A percentile compares a stretch with the other conserved stretches of the same genome.
Conservation (phyloP, 2,888 invertebrate species). For the Strigamia transsilvanica region DNA sequence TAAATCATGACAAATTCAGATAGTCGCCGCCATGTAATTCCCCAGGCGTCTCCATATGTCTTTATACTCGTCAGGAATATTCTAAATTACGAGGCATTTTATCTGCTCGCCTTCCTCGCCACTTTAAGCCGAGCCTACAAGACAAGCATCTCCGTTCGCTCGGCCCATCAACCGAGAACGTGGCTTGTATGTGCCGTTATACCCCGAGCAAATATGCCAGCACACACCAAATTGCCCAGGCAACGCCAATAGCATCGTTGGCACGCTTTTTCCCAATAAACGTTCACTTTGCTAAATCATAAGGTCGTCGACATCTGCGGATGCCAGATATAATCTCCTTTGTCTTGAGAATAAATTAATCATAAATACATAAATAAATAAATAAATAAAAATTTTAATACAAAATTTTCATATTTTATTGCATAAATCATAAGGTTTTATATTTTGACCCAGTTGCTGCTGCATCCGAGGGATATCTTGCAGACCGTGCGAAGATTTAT, state of each 20-base stretch:
- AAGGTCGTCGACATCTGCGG: slow-evolving; percentile 15
- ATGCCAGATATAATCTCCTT: background rate
- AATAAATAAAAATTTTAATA: background rate
- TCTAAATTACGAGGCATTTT: slow-evolving; percentile 30
- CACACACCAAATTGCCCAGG: slow-evolving; percentile 30
- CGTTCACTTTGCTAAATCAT: slow-evolving; percentile 30
- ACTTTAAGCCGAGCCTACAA: slow-evolving; percentile 30
- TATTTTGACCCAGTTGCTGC: background rate
- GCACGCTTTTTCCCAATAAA: slow-evolving; percentile 30
- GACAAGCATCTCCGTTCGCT: slow-evolving; percentile 30
- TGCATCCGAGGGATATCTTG: background rate
- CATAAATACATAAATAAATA: background rate
- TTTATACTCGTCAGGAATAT: slow-evolving; percentile 30
- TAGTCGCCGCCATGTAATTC: slow-evolving; percentile 26
- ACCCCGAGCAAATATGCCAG: slow-evolving; percentile 26
- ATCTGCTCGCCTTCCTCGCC: slow-evolving; percentile 26
- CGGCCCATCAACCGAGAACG: slow-evolving; percentile 25
- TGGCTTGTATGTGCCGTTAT: slow-evolving; percentile 30
- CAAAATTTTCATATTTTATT: too few species aligned
- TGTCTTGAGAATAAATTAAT: background rate
- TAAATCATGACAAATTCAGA: slow-evolving; percentile 30
- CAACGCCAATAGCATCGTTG: slow-evolving; percentile 30
- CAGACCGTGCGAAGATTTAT: background rate
- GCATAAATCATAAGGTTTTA: slow-evolving; percentile 1
- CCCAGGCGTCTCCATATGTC: slow-evolving; percentile 26